Evolutionary conservation across 2,888 invertebrate species (phyloP).

Genomic region (Drosophila pegasa): DNA sequence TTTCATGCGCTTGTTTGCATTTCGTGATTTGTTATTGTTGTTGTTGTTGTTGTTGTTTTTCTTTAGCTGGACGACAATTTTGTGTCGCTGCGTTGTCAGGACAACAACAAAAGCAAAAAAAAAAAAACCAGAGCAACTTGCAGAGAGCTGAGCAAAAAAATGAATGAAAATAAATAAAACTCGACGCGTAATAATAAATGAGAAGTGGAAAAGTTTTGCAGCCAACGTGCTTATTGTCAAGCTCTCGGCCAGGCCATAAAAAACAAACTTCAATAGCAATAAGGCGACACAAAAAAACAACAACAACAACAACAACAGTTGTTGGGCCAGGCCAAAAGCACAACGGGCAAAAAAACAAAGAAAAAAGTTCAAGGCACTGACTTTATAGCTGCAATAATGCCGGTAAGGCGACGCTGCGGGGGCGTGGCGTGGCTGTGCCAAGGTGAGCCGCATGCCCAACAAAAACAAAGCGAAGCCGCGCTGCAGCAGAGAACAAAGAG

Average conservation of each 20-base stretch:
- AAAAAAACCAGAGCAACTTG: slow-evolving; percentile 26
- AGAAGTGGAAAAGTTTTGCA: slow-evolving; percentile 79
- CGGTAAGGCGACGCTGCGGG: slow-evolving; percentile 21
- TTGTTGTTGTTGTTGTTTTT: slow-evolving; percentile 23
- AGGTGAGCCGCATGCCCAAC: slow-evolving; percentile 69
- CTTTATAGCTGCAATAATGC: slow-evolving; percentile 80
- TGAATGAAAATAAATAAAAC: slow-evolving; percentile 28
- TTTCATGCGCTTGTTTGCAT: slow-evolving; percentile 65
- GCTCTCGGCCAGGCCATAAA: slow-evolving; percentile 74
- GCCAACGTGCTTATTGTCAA: slow-evolving; percentile 80
- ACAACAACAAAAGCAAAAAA: slow-evolving; percentile 47
- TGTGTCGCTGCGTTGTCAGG: slow-evolving; percentile 69
- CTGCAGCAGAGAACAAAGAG: slow-evolving; percentile 12
- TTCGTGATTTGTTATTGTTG: slow-evolving; percentile 25
- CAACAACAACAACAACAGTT: slow-evolving; percentile 37
- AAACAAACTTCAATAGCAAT: slow-evolving; percentile 81
- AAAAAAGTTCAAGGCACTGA: slow-evolving; percentile 80
- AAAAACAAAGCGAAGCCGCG: slow-evolving; percentile 56
- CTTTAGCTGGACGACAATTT: slow-evolving; percentile 53
- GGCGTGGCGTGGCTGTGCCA: slow-evolving; percentile 20
- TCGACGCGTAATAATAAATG: slow-evolving; percentile 77
- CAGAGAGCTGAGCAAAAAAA: slow-evolving; percentile 3
- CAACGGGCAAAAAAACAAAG: slow-evolving; percentile 61
- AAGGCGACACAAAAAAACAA: slow-evolving; percentile 69
- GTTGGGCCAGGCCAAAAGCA: slow-evolving; percentile 60